phyloP scores from a whole-genome alignment of 1,140 invertebrate genomes.

The Hermetia illucens region DNA sequence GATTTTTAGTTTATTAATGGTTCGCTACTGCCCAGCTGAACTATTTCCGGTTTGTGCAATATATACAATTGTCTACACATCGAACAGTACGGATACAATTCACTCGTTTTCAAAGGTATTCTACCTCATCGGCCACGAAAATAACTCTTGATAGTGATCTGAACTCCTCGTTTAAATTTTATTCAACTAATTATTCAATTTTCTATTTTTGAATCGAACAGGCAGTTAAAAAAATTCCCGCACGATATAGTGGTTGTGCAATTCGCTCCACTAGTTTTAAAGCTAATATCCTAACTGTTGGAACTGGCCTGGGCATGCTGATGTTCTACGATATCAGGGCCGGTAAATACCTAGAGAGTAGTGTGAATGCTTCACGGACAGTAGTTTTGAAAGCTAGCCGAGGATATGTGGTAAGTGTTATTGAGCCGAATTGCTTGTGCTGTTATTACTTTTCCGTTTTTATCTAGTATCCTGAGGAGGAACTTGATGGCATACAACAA shows the following conservation, averaged over 20 bases:
- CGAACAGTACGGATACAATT: too few species aligned
- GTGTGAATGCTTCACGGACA: slow-evolving; percentile 72
- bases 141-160: too few species aligned
- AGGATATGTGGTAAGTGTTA: slow-evolving; percentile 73
- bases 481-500: slow-evolving; percentile 67
- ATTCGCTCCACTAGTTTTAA: slow-evolving; percentile 85
- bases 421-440: not conserved
- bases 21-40: too few species aligned
- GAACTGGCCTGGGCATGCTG: slow-evolving; percentile 79
- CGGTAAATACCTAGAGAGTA: slow-evolving; percentile 81
- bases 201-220: too few species aligned
- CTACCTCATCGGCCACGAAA: too few species aligned
- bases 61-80: too few species aligned
- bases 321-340: slow-evolving; percentile 89
- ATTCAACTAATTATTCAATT: too few species aligned
- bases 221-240: slow-evolving; percentile 49
- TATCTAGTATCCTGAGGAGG: slow-evolving; percentile 66
- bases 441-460: slow-evolving; percentile 4
- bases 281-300: slow-evolving; percentile 79
- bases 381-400: slow-evolving; percentile 78
- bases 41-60: too few species aligned
- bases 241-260: slow-evolving; percentile 67
- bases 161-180: too few species aligned
- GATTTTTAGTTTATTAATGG: too few species aligned
- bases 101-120: too few species aligned